Conservation (phyloP, 1,140 invertebrate genomes). For the Drosophila novamexicana region DNA sequence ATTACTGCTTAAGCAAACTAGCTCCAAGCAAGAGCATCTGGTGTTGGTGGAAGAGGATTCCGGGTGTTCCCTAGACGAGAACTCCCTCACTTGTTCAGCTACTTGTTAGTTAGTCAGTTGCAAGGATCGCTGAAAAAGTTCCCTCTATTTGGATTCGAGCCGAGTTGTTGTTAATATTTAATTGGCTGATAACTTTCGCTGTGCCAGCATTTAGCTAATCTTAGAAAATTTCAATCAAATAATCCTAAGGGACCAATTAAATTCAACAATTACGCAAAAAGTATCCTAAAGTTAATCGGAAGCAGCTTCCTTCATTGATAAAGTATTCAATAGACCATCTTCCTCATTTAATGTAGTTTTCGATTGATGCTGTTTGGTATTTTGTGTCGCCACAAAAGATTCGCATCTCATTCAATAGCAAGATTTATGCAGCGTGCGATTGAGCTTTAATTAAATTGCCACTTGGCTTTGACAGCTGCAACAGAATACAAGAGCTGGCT, state of each 20-base stretch:
- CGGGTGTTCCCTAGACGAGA: no score
- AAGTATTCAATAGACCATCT: constrained; percentile 6
- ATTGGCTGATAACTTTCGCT: no score
- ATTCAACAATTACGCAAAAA: neutral
- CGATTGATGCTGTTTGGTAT: constrained; percentile 20
- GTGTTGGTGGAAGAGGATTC: no score
- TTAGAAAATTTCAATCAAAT: no score
- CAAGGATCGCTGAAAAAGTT: no score
- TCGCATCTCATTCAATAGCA: constrained; percentile 32
- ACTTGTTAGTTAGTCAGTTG: no score
- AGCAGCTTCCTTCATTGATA: neutral
- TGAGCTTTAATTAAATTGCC: constrained; percentile 52
- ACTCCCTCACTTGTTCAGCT: no score
- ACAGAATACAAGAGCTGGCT: neutral
- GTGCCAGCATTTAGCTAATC: neutral
- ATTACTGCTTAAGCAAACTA: no score
- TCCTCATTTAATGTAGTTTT: constrained; percentile 13
- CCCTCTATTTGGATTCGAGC: no score
- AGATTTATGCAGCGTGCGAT: constrained; percentile 48
- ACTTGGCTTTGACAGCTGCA: constrained; percentile 14
- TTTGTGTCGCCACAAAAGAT: constrained; percentile 33
- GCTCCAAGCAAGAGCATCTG: no score
- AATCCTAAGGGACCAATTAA: neutral
- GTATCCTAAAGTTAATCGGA: neutral
- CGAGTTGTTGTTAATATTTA: no score